A percentile compares a stretch with the other conserved stretches of the same genome.
These are phyloP conservation scores for Meloidogyne floridensis DNA, from an alignment of 1,140 invertebrate genomes.

Conservation along the genomic window DNA sequence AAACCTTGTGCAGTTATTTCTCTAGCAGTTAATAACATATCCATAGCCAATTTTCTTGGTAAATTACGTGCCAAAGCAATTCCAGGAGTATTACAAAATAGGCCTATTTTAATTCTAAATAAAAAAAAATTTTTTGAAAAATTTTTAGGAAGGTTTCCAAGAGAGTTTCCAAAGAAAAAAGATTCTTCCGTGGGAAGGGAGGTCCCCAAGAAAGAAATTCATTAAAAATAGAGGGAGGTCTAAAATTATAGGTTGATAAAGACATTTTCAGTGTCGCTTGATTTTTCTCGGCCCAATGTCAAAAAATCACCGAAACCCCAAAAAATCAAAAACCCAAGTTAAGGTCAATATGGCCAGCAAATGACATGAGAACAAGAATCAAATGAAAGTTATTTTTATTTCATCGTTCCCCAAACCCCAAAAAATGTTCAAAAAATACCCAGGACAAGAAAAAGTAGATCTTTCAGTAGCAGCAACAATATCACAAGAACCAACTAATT, in stretches of 20 bases:
- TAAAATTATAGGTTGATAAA: no score
- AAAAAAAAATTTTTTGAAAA: no score
- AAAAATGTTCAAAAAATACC: conserved; percentile 72
- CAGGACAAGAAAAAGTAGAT: conserved; percentile 88
- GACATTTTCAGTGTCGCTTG: no score
- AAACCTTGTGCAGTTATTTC: conserved; percentile 75
- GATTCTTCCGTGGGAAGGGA: no score
- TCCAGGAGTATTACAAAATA: conserved; percentile 94
- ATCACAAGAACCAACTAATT: conserved; percentile 89
- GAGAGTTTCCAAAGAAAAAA: not conserved
- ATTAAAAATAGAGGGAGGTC: no score
- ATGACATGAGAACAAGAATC: no score
- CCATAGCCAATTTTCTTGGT: conserved; percentile 77
- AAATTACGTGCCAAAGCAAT: conserved; percentile 79
- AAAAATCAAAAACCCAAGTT: not conserved
- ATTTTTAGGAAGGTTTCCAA: no score
- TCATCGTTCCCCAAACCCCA: not conserved
- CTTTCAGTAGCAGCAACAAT: conserved; percentile 80
- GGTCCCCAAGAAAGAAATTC: not conserved
- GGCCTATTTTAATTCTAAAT: conserved; percentile 80
- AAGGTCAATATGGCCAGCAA: no score
- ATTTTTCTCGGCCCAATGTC: no score
- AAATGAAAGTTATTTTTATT: no score
- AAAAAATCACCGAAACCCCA: not conserved
- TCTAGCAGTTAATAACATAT: conserved; percentile 83